Base-by-base conservation (phyloP, 2,888 invertebrate genomes). In the Drosophila niveifrons region DNA sequence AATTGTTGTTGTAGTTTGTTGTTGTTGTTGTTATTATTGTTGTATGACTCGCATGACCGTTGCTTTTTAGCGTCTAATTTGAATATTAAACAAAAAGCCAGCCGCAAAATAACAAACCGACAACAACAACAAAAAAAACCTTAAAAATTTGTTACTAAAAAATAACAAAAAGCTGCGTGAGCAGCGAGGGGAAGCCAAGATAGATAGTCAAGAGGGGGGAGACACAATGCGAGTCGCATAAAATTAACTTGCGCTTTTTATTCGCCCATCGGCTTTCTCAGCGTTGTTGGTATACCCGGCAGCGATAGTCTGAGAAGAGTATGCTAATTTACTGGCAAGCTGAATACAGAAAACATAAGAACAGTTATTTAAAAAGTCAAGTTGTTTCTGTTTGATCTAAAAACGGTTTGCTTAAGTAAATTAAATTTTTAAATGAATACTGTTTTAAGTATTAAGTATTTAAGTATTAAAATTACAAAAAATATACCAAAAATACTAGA, bases 241-340 rank as follows among this genome's bases (percentile, higher is more conserved):
- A 78, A 75, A 75, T 78, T 65, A 77, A 71, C 75, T 79, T 77
- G 75, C 79, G 71, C 75, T 77, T 77, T 77, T 77, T 75, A 64
- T 75, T 69, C 65, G 66, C 69, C 66, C 56, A 63, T 70, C 64
- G 65, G 69, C 78, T 76, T 76, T 76, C 75, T 66, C 76, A 17
- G 29, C 29, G 13, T 3, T 41, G 11, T n/a, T 4, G 6, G 1
- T 6, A n/a, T 36, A 36, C 36, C 36, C 36, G 36, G 36, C 36
- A 2, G 23, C 36, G 2, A 10, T 11, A 3, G n/a, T 11, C 4
- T 1, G 10, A 36, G 36, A 3, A 36, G 36, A 36, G 36, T 11
- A n/a, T 36, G 11, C 6, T 4, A n/a, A 11, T 4, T 11, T 1
- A 36, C 1, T 11, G 36, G 11, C 11, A 34, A 34, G 11, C 34